Conservation (phyloP, 2,797 vertebrate species). For the Lacerta bilineata region DNA sequence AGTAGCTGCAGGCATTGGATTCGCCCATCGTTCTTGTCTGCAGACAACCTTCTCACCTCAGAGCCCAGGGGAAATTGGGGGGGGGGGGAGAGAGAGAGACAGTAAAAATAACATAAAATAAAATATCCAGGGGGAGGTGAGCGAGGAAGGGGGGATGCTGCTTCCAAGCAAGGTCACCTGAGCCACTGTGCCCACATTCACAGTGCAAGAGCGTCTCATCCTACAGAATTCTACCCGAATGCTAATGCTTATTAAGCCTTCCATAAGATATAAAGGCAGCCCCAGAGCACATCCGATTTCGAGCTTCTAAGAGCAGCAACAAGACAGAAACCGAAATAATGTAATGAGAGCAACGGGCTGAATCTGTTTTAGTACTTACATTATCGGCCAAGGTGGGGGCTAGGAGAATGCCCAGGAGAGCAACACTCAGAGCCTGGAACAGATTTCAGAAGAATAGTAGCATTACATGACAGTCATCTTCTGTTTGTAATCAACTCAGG, state of each 20-base stretch:
- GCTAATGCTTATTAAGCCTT: too few species aligned
- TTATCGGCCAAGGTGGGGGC: conserved; percentile 47
- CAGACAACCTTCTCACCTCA: too few species aligned
- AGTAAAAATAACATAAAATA: too few species aligned
- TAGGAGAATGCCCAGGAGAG: conserved; percentile 72
- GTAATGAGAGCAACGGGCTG: neutral
- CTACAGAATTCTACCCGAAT: neutral
- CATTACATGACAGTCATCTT: neutral
- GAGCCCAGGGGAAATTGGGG: too few species aligned
- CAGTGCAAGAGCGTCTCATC: neutral
- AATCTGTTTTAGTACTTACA: conserved; percentile 59
- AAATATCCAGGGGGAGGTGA: too few species aligned
- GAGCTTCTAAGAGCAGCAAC: neutral
- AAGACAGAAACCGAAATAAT: neutral
- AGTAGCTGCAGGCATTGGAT: too few species aligned
- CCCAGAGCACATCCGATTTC: neutral
- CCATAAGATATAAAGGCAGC: neutral
- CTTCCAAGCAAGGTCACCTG: neutral
- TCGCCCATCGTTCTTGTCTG: too few species aligned
- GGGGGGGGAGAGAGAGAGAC: too few species aligned
- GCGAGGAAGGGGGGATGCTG: too few species aligned
- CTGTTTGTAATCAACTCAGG: too few species aligned
- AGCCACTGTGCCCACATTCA: too few species aligned
- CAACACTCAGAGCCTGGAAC: conserved; percentile 73
- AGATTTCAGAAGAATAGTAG: neutral